Evolutionary conservation across 2,113 vertebrate species (phyloP), one percentile per base, ranked within the genome.

Genomic region (Nibea coibor): DNA sequence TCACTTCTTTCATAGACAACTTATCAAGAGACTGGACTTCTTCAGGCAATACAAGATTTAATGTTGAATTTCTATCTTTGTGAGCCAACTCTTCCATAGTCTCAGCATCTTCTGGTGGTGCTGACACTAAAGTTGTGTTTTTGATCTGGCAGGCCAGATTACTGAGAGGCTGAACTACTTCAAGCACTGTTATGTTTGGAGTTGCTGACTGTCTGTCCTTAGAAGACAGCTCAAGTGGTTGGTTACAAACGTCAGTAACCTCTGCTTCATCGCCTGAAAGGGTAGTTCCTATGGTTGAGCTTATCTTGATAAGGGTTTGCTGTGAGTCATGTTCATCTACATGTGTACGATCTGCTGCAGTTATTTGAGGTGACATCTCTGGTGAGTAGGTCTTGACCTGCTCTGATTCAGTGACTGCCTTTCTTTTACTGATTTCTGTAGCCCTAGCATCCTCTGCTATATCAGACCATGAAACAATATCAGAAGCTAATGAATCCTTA

Each of bases 401-500:
- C 15, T 80, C 75, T 31, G 75, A 39, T 72, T 81, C 72, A 58
- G 4, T 50, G 22, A 43, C 3, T 64, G 17, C 11, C 5, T 83
- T 70, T 20, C 20, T 62, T 22, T 15, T 62, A 54, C 39, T 72
- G n/a, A 12, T 39, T 79, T 80, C 77, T 82, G 50, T 31, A 24
- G 19, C 15, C 14, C 3, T 59, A 15, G 4, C 22, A 31, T 77
- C 56, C 14, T 72, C 66, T 54, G 70, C 78, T 50, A 26, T 45
- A 42, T 53, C 72, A 62, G 74, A 72, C 2, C 28, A 43, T 57
- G 19, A 26, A 79, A 39, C 24, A 69, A 47, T 43, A 65, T 58
- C 63, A 67, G 50, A 15, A 42, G 72, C 24, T 63, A 66, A 42
- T 75, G 58, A 78, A 64, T 83, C 74, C 9, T 82, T 87, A 72